Evolutionary conservation across 1,140 invertebrate species (phyloP), one percentile per base, ranked within the genome.

Genomic region (Drosophila asahinai): DNA sequence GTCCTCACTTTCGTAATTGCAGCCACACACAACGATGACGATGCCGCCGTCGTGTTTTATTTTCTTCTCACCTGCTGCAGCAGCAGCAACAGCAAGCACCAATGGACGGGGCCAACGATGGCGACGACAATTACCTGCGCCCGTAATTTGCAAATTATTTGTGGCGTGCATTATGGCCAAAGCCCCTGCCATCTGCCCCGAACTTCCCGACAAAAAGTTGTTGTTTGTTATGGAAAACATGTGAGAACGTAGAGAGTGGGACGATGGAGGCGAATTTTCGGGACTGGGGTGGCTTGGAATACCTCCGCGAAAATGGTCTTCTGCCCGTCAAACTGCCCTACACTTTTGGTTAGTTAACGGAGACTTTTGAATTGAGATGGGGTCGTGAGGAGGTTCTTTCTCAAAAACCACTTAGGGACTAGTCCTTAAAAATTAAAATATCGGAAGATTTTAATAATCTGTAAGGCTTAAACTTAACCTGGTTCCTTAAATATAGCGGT

Each of bases 141-240:
- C 65, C 57, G 73, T 70, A 83, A 73, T 74, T 83, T 86, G 83
- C 76, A 86, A 82, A 86, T 86, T 82, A 83, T 83, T 87, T 83
- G 68, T 66, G 73, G 71, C 72, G 51, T 76, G 64, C 65, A 76
- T 64, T 76, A 71, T 64, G 73, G 65, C 61, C 60, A 65, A 43
- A 52, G 30, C 36, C 40, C 60, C 43, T 27, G 7, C 40, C 55
- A 22, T 36, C 57, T 63, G 51, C 25, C 51, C 36, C 54, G 3
- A 43, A 45, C 40, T 57, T 68, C 40, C 47, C 57, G 43, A 15
- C 25, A 57, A 64, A 64, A 60, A 65, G 62, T 77, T 72, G 54
- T 77, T 78, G 75, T 74, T 82, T 82, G 75, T 74, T 78, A 60
- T 67, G 80, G 43, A 64, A 74, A 83, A 63, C 71, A 83, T 83